Evolutionary conservation across 2,888 invertebrate species (phyloP).

Genomic region (Pandemis cinnamomeana): DNA sequence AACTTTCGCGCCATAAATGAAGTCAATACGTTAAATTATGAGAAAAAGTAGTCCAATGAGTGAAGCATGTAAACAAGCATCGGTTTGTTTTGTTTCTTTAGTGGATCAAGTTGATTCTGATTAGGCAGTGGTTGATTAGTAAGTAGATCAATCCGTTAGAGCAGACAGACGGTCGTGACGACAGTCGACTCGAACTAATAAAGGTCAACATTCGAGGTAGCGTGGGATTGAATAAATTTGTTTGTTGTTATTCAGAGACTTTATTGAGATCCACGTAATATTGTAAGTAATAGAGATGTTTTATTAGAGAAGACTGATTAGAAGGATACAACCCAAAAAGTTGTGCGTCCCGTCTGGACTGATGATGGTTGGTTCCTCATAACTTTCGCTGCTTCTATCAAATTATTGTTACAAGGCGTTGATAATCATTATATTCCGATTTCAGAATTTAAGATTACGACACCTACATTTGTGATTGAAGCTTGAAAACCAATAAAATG

Average conservation of each 20-base stretch:
- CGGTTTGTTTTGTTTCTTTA: neutral
- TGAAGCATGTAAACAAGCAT: constrained; percentile 24
- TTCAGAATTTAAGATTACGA: neutral
- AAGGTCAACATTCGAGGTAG: constrained; percentile 18
- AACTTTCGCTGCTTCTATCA: too few relatives aligned
- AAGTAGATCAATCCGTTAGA: constrained; percentile 22
- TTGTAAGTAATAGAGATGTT: neutral
- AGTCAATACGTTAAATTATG: constrained; percentile 11
- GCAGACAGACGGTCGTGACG: neutral
- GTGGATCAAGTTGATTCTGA: neutral
- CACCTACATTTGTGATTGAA: neutral
- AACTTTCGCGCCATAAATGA: constrained; percentile 20
- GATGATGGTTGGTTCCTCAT: too few relatives aligned
- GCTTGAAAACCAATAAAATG: neutral
- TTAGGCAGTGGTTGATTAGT: neutral
- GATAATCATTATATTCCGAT: too few relatives aligned
- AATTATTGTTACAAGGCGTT: too few relatives aligned
- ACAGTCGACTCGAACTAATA: constrained; percentile 10
- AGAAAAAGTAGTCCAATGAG: constrained; percentile 26
- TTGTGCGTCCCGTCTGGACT: too few relatives aligned
- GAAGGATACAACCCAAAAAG: too few relatives aligned
- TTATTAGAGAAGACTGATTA: too few relatives aligned
- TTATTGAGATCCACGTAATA: neutral
- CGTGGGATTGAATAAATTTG: constrained; percentile 24
- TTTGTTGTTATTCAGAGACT: neutral